Evolutionary conservation across 2,797 vertebrate genomes (phyloP).

Genomic region (Trachops cirrhosus): DNA sequence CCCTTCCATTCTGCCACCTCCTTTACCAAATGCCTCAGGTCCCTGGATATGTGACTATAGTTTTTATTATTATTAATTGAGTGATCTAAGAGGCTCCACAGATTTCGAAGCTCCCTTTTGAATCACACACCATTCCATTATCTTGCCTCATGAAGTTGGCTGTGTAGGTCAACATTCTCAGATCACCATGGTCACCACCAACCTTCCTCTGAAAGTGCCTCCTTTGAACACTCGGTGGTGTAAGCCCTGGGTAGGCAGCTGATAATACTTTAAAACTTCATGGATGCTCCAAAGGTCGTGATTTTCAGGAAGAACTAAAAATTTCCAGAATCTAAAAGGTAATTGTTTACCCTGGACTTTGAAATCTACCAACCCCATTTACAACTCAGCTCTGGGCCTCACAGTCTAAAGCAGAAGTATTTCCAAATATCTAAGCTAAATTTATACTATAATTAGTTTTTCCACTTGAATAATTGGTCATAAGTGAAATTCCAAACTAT

Average conservation of each 20-base stretch:
- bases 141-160: neutral
- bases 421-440: neutral
- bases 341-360: neutral
- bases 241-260: neutral
- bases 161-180: too few species aligned
- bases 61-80: neutral
- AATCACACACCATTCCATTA: neutral
- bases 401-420: neutral
- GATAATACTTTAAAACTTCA: neutral
- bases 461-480: neutral
- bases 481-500: conserved; percentile 21
- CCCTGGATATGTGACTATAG: neutral
- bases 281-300: neutral
- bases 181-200: neutral
- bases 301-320: neutral
- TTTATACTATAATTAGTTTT: neutral
- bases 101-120: neutral
- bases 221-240: neutral
- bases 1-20: neutral
- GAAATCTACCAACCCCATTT: neutral
- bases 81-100: neutral
- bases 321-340: neutral
- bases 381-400: neutral
- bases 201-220: neutral
- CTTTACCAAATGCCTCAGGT: neutral